Conservation (phyloP, 2,888 invertebrate genomes). For the Nematopogon swammerdamellus region DNA sequence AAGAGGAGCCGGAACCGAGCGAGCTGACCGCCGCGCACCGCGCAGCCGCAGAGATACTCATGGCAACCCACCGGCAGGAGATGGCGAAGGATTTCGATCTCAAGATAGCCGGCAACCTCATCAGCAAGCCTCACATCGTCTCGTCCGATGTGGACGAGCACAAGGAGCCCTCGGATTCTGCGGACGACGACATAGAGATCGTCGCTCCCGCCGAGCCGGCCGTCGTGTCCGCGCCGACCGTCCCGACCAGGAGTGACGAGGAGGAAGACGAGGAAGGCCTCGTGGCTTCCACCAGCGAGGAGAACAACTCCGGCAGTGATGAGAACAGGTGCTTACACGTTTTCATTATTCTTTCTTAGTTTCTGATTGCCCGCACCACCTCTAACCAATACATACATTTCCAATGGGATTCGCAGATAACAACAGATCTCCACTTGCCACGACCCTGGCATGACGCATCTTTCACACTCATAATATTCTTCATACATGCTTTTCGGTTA, state of each 20-base stretch:
- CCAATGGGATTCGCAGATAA: no score
- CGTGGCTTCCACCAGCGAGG: constrained; percentile 78
- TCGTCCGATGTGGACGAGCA: constrained; percentile 7
- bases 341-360: no score
- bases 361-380: no score
- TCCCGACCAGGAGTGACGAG: constrained; percentile 46
- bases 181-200: constrained; percentile 36
- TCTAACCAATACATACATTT: no score
- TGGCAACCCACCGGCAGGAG: constrained; percentile 47
- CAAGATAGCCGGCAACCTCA: constrained; percentile 55
- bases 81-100: constrained; percentile 48
- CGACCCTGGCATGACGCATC: no score
- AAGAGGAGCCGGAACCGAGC: constrained; percentile 24
- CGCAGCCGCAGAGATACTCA: constrained; percentile 57
- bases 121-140: constrained; percentile 39
- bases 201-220: constrained; percentile 69
- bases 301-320: constrained; percentile 80
- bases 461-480: no score
- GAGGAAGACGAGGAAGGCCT: constrained; percentile 80
- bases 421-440: no score
- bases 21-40: constrained; percentile 49
- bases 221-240: constrained; percentile 71
- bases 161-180: constrained; percentile 18
- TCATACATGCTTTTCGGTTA: no score
- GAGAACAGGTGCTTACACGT: constrained; percentile 63